phyloP scores from a whole-genome alignment of 2,113 vertebrate species.

The Orycteropus afer region DNA sequence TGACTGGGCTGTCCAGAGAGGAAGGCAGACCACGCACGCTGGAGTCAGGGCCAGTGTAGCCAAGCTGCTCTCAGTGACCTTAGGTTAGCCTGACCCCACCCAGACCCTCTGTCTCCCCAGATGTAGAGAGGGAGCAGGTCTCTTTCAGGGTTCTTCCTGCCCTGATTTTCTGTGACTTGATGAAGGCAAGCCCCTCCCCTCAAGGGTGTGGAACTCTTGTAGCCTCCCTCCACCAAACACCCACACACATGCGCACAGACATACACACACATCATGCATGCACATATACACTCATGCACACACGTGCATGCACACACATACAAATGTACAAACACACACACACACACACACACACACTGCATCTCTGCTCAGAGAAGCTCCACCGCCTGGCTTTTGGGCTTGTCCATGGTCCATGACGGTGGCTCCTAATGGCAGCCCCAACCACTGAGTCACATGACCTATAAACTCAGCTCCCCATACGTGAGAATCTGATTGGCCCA shows the following conservation, averaged over 20 bases:
- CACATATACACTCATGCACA: neutral
- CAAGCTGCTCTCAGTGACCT: neutral
- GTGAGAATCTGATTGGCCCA: neutral
- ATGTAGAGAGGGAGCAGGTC: neutral
- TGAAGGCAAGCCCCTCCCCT: neutral
- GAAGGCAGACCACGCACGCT: neutral
- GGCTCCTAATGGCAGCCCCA: accelerated
- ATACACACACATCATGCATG: neutral
- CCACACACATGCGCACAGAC: neutral
- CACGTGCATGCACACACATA: neutral
- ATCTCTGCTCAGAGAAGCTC: neutral
- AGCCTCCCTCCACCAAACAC: no score
- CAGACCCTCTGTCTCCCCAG: neutral
- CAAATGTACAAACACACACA: no score
- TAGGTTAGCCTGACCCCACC: neutral
- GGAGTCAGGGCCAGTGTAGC: neutral
- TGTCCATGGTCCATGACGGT: neutral
- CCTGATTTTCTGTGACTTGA: neutral
- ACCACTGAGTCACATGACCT: neutral
- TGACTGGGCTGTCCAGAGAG: neutral
- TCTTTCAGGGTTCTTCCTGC: neutral
- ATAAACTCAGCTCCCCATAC: neutral
- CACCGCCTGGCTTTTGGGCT: neutral
- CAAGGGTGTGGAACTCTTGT: neutral
- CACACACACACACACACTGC: neutral